Evolutionary conservation across 1,140 invertebrate species (phyloP).

Genomic region (Leptinotarsa lineolata): DNA sequence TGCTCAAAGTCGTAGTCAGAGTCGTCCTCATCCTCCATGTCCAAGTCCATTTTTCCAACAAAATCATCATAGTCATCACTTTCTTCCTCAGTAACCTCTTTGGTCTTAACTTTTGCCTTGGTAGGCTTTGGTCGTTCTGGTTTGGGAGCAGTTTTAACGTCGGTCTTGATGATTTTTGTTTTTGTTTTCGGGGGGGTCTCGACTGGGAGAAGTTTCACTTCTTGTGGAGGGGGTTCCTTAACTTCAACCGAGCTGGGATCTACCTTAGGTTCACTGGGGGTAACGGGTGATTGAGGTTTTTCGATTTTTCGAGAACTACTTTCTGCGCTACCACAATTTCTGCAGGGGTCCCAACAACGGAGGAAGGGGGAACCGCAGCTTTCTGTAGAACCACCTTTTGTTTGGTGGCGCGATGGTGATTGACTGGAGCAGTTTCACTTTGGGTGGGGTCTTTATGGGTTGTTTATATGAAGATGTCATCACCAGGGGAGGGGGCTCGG

Average conservation of each 20-base stretch:
- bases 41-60: constrained; percentile 13
- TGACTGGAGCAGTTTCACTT: constrained; percentile 42
- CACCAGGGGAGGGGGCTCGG: constrained; percentile 19
- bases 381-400: neutral
- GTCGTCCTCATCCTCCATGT: constrained; percentile 45
- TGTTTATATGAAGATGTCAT: constrained; percentile 31
- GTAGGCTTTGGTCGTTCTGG: constrained; percentile 13
- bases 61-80: constrained; percentile 32
- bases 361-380: neutral
- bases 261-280: neutral
- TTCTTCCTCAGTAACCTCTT: constrained; percentile 32
- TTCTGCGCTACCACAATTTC: constrained; percentile 4
- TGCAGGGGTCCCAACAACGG: neutral
- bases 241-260: neutral
- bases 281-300: neutral
- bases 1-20: constrained; percentile 55
- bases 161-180: constrained; percentile 23
- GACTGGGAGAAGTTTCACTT: neutral
- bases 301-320: neutral
- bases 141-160: constrained; percentile 11
- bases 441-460: constrained; percentile 31
- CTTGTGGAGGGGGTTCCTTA: neutral
- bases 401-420: constrained; percentile 36
- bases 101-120: constrained; percentile 27
- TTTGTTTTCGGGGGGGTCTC: constrained; percentile 14